These are phyloP conservation scores for Gonatopus flavifemur DNA, from an alignment of 1,140 invertebrate genomes.

Conservation along the genomic window DNA sequence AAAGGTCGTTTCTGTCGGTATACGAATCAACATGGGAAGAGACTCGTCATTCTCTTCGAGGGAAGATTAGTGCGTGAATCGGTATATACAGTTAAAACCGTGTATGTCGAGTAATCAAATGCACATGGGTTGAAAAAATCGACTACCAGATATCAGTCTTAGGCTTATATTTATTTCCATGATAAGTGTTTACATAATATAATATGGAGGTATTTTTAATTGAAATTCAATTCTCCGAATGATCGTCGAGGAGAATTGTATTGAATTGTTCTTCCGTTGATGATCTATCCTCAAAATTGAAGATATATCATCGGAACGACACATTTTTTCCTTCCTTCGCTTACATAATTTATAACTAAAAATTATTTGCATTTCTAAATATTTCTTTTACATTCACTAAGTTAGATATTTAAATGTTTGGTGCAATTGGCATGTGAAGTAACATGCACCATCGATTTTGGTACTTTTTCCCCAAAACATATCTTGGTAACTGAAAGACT, in stretches of 20 bases:
- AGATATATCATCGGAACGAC: constrained; percentile 12
- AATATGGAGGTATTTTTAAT: constrained; percentile 54
- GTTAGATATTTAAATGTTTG: constrained; percentile 16
- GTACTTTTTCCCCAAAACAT: constrained; percentile 19
- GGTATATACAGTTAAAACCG: too few species aligned
- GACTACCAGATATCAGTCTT: constrained; percentile 43
- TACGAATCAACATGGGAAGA: too few species aligned
- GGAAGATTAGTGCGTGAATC: too few species aligned
- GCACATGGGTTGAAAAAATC: constrained; percentile 12
- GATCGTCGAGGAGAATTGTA: constrained; percentile 29
- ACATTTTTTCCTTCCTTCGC: constrained; percentile 7
- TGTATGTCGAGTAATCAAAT: too few species aligned
- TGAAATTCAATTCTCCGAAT: constrained; percentile 46
- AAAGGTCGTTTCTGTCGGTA: too few species aligned
- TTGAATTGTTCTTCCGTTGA: constrained; percentile 4
- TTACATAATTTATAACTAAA: constrained; percentile 23
- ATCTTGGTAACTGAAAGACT: constrained; percentile 29
- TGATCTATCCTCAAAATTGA: constrained; percentile 19
- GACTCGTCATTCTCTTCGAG: too few species aligned
- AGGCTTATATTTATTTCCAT: constrained; percentile 55
- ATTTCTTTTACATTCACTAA: constrained; percentile 3
- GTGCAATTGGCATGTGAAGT: constrained; percentile 14
- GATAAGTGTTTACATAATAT: constrained; percentile 52
- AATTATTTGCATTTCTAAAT: constrained; percentile 25
- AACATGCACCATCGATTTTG: constrained; percentile 16